Base-by-base conservation (phyloP, 2,797 vertebrate genomes). In the Triplophysa yarkandensis region DNA sequence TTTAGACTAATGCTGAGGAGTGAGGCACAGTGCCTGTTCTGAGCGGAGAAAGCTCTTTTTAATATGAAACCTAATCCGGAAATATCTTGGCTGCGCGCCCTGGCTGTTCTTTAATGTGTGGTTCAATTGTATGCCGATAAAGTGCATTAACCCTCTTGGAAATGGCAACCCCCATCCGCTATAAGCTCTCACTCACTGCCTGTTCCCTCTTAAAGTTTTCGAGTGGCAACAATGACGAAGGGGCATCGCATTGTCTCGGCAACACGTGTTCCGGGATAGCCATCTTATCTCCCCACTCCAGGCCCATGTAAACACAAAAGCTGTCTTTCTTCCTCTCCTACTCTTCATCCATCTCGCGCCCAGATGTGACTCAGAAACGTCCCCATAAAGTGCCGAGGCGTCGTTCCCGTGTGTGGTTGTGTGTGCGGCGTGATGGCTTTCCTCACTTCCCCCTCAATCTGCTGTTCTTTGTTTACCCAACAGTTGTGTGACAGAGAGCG, bases 261-360 rank as follows among this genome's bases (percentile, higher is more conserved):
- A 80, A 81, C 85, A 84, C 80, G 63, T 85, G 84, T 84, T 80
- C 76, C 17, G 57, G 85, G 84, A 87, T 87, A 84, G 77, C 73
- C 72, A 80, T 87, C 87, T 88, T 89, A 87, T 89, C 86, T 72
- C 75, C 65, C 60, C 84, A 76, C 82, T 81, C 80, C 88, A 90
- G 82, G 80, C 81, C 82, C 80, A 77, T 85, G 83, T 86, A 84
- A 85, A 84, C 84, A 86, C 82, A 85, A 85, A 84, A 84, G 79
- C 65, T 55, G 63, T 61, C 73, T 79, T 73, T 74, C 70, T 71
- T 58, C 55, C 72, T 79, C 62, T 76, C 70, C 67, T 46, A 58
- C 76, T 55, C 67, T 68, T 69, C 75, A 77, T 81, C 75, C 73
- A 71, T 83, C 60, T 66, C 77, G 77, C 74, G 74, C 71, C 68